A percentile compares a stretch with the other conserved stretches of the same genome.
Evolutionary conservation across 2,797 vertebrate genomes (phyloP).

Genomic region (Melanotaenia pygmaea): DNA sequence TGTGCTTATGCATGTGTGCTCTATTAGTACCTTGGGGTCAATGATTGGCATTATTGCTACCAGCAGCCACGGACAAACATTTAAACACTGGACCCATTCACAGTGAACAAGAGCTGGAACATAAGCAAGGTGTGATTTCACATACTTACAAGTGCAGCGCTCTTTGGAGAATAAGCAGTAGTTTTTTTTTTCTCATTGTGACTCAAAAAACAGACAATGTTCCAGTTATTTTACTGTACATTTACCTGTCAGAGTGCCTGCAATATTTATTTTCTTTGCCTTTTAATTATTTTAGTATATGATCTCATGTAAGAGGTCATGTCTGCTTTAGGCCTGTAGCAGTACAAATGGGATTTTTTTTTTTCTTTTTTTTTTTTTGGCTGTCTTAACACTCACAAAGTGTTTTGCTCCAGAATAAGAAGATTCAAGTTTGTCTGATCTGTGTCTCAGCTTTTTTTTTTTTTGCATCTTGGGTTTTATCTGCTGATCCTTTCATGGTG

Average conservation of each 20-base stretch:
- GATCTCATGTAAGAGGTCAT: neutral
- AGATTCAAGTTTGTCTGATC: constrained; percentile 46
- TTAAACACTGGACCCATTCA: constrained; percentile 66
- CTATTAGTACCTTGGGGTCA: constrained; percentile 64
- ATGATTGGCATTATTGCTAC: constrained; percentile 58
- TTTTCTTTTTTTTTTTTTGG: neutral
- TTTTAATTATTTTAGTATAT: neutral
- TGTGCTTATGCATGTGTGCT: constrained; percentile 19
- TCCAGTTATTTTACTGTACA: neutral
- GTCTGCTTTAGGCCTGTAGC: constrained; percentile 1
- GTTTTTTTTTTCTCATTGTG: neutral
- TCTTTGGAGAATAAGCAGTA: neutral
- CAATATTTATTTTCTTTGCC: neutral
- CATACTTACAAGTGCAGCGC: constrained; percentile 9
- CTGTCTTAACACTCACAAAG: constrained; percentile 12
- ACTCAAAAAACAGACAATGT: neutral
- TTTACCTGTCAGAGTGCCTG: neutral
- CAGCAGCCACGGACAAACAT: constrained; percentile 53
- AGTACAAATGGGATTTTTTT: constrained; percentile 25
- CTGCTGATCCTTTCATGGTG: constrained; percentile 40
- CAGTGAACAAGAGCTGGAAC: constrained; percentile 29
- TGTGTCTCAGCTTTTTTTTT: constrained; percentile 41
- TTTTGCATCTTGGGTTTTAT: constrained; percentile 25
- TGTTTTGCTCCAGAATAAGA: constrained; percentile 26
- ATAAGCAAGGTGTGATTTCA: constrained; percentile 50